These are phyloP conservation scores for Hyalella azteca DNA, from an alignment of 2,888 invertebrate genomes.

Conservation along the genomic window DNA sequence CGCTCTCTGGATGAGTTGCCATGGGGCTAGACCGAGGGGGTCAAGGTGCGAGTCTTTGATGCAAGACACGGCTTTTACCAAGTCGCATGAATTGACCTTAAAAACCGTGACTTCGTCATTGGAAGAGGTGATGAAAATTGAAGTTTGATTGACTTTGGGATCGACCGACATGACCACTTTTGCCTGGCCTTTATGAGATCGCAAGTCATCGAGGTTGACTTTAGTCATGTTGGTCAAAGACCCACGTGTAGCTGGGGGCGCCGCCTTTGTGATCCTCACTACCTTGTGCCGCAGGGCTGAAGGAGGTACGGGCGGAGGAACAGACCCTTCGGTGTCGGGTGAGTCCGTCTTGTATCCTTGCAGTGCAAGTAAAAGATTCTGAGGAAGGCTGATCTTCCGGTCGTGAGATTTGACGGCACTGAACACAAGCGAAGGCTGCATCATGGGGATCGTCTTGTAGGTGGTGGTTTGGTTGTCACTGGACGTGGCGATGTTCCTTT, in stretches of 20 bases:
- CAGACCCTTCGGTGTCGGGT: not conserved
- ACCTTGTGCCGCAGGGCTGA: not conserved
- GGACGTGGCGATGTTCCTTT: not conserved
- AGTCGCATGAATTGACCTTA: slow-evolving; percentile 54
- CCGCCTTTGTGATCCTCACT: not conserved
- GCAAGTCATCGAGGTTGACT: not conserved
- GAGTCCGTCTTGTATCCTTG: not conserved
- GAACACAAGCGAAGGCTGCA: slow-evolving; percentile 7
- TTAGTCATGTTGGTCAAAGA: not conserved
- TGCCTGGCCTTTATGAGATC: slow-evolving; percentile 41
- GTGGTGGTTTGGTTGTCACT: not conserved
- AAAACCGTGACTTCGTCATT: slow-evolving; percentile 56
- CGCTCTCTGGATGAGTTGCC: slow-evolving; percentile 49
- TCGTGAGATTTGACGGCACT: not conserved
- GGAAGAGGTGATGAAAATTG: slow-evolving; percentile 52
- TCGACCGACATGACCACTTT: slow-evolving; percentile 56
- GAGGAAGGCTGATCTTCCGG: not conserved
- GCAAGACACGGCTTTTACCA: slow-evolving; percentile 56
- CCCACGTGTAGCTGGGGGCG: not conserved
- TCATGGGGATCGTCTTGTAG: not conserved
- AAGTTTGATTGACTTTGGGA: slow-evolving; percentile 52
- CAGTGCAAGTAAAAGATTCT: not conserved
- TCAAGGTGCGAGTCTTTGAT: slow-evolving; percentile 51
- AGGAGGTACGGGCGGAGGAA: not conserved
- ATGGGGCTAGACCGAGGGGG: slow-evolving; percentile 49